These are phyloP conservation scores for Sarotherodon lohbergeri DNA, from an alignment of 2,113 vertebrate genomes.

Conservation along the genomic window DNA sequence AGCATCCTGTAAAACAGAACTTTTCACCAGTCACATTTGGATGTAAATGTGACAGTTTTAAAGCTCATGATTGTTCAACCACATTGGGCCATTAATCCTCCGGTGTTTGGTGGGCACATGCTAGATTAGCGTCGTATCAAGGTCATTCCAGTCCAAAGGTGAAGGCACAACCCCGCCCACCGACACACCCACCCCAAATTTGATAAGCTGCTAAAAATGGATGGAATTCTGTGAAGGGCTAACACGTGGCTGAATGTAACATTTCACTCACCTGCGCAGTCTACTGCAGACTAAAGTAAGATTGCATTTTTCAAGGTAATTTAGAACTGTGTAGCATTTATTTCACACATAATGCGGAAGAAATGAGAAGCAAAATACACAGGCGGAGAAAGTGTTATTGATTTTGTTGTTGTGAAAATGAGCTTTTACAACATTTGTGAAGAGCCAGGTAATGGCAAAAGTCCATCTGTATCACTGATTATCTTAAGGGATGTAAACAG, in stretches of 20 bases:
- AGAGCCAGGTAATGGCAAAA: not conserved
- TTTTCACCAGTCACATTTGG: not conserved
- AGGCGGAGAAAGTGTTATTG: not conserved
- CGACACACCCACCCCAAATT: not conserved
- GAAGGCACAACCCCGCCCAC: not conserved
- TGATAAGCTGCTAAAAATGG: not conserved
- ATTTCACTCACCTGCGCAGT: not conserved
- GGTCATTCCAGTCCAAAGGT: not conserved
- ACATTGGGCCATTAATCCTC: not conserved
- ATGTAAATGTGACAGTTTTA: not conserved
- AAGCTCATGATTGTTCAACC: not conserved
- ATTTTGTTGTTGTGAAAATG: constrained; percentile 17
- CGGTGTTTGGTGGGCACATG: not conserved
- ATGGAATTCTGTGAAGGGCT: fast-evolving
- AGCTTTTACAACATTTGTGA: constrained; percentile 1
- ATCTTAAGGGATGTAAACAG: not conserved
- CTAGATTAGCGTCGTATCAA: not conserved
- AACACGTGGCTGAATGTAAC: not conserved
- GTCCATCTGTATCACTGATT: not conserved
- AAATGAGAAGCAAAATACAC: not conserved
- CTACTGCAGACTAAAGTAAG: not conserved
- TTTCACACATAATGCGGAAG: not conserved
- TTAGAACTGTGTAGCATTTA: not conserved
- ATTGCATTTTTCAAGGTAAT: not conserved
- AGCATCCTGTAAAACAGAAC: not conserved